Conservation (phyloP, 2,888 invertebrate genomes). For the Folsomia candida region DNA sequence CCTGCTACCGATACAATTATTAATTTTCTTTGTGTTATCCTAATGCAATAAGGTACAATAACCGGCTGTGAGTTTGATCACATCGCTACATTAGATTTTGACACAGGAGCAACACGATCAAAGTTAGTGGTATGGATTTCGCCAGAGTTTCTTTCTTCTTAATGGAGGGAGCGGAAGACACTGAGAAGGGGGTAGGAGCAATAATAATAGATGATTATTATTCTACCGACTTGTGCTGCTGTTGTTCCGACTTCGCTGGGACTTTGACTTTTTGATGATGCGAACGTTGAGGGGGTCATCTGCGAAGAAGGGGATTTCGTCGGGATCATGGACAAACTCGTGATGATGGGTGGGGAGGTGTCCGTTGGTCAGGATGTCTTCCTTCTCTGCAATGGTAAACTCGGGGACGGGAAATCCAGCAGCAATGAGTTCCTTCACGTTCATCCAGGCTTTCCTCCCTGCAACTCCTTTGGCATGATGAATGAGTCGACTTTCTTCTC, state of each 20-base stretch:
- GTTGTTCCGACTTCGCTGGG: slow-evolving; percentile 18
- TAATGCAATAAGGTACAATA: slow-evolving; percentile 14
- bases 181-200: background rate
- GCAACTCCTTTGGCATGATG: slow-evolving; percentile 87
- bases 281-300: slow-evolving; percentile 94
- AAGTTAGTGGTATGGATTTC: background rate
- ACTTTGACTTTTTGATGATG: slow-evolving; percentile 64
- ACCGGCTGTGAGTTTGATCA: slow-evolving; percentile 5
- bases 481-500: slow-evolving; percentile 82
- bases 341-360: slow-evolving; percentile 82
- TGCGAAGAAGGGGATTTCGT: slow-evolving; percentile 84
- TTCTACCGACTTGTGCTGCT: slow-evolving; percentile 8
- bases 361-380: slow-evolving; percentile 82
- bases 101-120: too few relatives aligned
- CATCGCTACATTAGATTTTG: background rate
- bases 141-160: background rate
- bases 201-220: background rate
- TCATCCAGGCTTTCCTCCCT: slow-evolving; percentile 86
- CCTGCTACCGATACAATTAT: slow-evolving; percentile 7
- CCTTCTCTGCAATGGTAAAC: slow-evolving; percentile 83
- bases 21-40: background rate
- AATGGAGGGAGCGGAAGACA: slow-evolving; percentile 4
- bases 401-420: slow-evolving; percentile 73
- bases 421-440: slow-evolving; percentile 80
- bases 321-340: slow-evolving; percentile 86